Percentiles rank a stretch among this genome's conserved stretches.
These are phyloP conservation scores for Pelodiscus sinensis DNA, from an alignment of 2,113 vertebrate species.

Conservation along the genomic window DNA sequence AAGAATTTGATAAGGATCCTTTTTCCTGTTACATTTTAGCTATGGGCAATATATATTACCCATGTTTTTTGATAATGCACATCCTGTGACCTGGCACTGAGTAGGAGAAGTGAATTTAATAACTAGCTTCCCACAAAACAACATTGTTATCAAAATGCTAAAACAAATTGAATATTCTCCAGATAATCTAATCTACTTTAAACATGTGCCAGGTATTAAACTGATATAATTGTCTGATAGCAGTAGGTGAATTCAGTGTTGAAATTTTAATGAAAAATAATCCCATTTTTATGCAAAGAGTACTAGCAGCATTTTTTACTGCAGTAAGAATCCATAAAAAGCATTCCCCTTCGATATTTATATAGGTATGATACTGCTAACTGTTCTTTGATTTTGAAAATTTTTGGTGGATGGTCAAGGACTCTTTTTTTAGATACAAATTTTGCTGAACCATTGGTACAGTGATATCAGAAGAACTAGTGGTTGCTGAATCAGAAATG, in stretches of 20 bases:
- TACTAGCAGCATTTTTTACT: not conserved
- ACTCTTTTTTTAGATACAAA: not conserved
- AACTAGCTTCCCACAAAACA: not conserved
- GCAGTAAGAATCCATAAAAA: not conserved
- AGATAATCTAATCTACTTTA: not conserved
- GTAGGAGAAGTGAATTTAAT: not conserved
- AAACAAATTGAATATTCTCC: not conserved
- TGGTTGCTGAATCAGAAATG: not conserved
- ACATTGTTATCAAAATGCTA: not conserved
- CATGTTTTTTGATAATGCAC: not conserved
- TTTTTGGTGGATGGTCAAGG: not conserved
- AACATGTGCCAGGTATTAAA: not conserved
- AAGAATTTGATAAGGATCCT: not conserved
- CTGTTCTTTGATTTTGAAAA: not conserved
- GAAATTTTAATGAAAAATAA: constrained; percentile 12
- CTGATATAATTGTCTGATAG: not conserved
- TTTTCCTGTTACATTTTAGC: not conserved
- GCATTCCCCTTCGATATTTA: not conserved
- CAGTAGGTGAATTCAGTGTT: not conserved
- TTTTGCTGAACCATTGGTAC: not conserved
- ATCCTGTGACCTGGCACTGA: not conserved
- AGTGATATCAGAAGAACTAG: not conserved
- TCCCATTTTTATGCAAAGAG: not conserved
- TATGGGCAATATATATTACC: not conserved
- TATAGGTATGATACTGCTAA: not conserved